phyloP scores from a whole-genome alignment of 2,113 vertebrate species.

The Hepsetus odoe region DNA sequence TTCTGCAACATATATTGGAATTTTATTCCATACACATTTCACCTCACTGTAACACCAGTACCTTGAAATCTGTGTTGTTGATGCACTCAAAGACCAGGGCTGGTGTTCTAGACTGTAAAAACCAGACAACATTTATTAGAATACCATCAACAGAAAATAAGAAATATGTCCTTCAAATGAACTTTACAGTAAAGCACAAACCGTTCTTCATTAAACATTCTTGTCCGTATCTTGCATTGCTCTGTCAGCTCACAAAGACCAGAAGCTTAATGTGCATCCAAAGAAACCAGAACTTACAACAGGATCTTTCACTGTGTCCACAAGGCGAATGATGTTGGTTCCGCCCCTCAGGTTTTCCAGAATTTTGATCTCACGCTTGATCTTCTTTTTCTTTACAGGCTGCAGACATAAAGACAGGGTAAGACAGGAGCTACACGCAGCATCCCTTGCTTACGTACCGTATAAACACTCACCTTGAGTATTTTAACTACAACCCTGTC shows the following conservation, averaged over 20 bases:
- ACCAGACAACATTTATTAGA: conserved; percentile 43
- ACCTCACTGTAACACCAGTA: conserved; percentile 59
- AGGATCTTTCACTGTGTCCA: conserved; percentile 97
- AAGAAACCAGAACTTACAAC: conserved; percentile 82
- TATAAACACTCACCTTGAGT: conserved; percentile 85
- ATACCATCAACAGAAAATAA: neutral
- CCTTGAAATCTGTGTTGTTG: conserved; percentile 99
- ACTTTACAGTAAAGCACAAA: neutral
- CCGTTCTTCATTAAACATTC: no score
- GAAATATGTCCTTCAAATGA: neutral
- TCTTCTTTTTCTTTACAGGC: conserved; percentile 99
- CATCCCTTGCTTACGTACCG: neutral
- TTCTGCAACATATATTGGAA: neutral
- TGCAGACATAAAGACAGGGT: conserved; percentile 63
- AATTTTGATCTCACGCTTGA: conserved; percentile 99
- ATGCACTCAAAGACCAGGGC: conserved; percentile 99
- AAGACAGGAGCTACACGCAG: neutral
- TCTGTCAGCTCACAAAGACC: no score
- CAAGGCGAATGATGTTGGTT: conserved; percentile 97
- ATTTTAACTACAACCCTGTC: conserved; percentile 98
- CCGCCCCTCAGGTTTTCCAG: conserved; percentile 95
- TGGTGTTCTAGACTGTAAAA: conserved; percentile 93
- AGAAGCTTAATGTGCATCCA: neutral
- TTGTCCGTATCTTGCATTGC: neutral
- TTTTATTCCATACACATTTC: neutral